Conservation (phyloP, 2,888 invertebrate genomes). For the Limenitis camilla region DNA sequence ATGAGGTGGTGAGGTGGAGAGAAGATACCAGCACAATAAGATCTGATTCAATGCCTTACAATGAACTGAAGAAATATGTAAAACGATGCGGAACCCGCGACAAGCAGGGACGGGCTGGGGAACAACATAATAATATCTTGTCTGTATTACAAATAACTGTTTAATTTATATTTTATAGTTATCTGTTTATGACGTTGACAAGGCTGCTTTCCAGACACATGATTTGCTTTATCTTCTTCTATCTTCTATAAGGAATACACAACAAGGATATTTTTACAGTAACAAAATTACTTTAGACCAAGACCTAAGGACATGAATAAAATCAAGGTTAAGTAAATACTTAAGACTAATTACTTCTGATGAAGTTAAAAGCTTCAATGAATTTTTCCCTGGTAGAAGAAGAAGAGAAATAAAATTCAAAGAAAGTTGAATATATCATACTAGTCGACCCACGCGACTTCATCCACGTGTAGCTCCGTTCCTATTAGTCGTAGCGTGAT, state of each 20-base stretch:
- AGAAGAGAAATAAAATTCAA: too few relatives aligned
- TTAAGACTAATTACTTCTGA: too few relatives aligned
- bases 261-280: not conserved
- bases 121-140: not conserved
- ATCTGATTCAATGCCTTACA: constrained; percentile 42
- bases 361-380: too few relatives aligned
- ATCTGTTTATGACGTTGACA: not conserved
- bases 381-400: too few relatives aligned
- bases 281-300: too few relatives aligned
- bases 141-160: not conserved
- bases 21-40: constrained; percentile 22
- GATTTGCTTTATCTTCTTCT: too few relatives aligned
- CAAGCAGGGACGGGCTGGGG: constrained; percentile 38
- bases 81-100: constrained; percentile 52
- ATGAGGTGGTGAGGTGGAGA: not conserved
- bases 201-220: too few relatives aligned
- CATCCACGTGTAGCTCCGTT: too few relatives aligned
- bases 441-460: too few relatives aligned
- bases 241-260: not conserved
- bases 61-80: constrained; percentile 66
- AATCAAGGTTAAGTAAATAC: too few relatives aligned
- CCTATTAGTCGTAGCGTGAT: too few relatives aligned
- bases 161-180: not conserved
- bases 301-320: not conserved
- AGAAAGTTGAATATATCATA: too few relatives aligned